Base-by-base conservation (phyloP, 2,888 invertebrate species). In the Microchrysa polita region DNA sequence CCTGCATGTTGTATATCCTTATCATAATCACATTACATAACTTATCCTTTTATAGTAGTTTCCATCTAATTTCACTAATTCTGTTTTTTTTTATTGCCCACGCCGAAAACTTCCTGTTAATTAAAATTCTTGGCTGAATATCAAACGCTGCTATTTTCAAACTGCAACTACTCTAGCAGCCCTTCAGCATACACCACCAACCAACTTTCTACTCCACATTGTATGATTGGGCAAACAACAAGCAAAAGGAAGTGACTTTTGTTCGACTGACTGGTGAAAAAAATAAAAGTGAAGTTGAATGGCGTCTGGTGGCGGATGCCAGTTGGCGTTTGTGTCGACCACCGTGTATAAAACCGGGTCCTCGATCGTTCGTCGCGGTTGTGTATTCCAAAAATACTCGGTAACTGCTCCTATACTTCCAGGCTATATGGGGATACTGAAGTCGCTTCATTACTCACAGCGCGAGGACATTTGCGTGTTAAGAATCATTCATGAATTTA, bases 361-460 rank as follows among this genome's bases (percentile, higher is more conserved):
- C 7, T 7, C 27, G 4, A 34, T 34, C 27, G 27, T 34, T 7
- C 27, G 27, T 34, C 27, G n/a, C n/a, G n/a, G n/a, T n/a, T n/a
- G n/a, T n/a, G n/a, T n/a, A n/a, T n/a, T n/a, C n/a, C n/a, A n/a
- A n/a, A n/a, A n/a, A n/a, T n/a, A n/a, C n/a, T n/a, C n/a, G n/a
- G n/a, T n/a, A n/a, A n/a, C n/a, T n/a, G n/a, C 27, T 34, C 27
- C 27, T 2, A 34, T 5, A 34, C 27, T 2, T 34, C 27, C 27
- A 2, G 27, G 7, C 27, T 34, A 34, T 34, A 34, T 34, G 27
- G n/a, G n/a, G 27, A 34, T 34, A 34, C 4, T 34, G 27, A 34
- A 44, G 48, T 48, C 65, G 65, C 65, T 67, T 67, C 48, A 67
- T 67, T 67, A 67, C 52, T 67, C 48, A 34, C 27, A 67, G 65